These are phyloP conservation scores for Molossus molossus DNA, from an alignment of 2,797 vertebrate genomes.

Conservation along the genomic window DNA sequence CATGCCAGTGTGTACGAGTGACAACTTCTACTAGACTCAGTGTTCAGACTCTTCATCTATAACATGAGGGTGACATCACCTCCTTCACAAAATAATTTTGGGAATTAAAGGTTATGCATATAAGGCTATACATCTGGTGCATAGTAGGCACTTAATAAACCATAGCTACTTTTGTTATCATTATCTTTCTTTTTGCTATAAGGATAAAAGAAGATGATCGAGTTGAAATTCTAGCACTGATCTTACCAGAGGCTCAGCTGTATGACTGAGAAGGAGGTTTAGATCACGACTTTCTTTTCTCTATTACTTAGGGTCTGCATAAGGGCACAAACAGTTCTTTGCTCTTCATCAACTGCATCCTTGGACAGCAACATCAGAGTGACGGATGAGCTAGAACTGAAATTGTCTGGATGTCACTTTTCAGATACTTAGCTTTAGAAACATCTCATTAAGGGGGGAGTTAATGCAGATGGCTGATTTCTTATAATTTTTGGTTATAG, in stretches of 20 bases:
- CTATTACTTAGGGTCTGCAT: not conserved
- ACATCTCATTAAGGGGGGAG: not conserved
- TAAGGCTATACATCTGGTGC: not conserved
- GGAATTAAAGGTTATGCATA: not conserved
- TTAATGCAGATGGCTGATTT: not conserved
- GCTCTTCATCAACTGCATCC: not conserved
- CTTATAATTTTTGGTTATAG: constrained; percentile 42
- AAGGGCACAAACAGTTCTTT: not conserved
- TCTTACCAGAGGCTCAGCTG: not conserved
- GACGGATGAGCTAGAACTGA: not conserved
- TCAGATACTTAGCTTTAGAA: constrained; percentile 66
- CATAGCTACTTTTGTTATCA: not conserved
- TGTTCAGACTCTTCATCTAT: not conserved
- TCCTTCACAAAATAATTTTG: not conserved
- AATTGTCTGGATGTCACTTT: not conserved
- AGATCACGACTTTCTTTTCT: not conserved
- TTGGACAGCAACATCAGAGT: not conserved
- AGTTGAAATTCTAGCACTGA: not conserved
- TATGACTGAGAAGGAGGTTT: not conserved
- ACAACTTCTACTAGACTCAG: not conserved
- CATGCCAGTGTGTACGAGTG: constrained; percentile 15
- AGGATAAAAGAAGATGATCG: constrained; percentile 34
- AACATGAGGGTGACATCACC: not conserved
- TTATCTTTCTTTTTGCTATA: constrained; percentile 36
- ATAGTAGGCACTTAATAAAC: not conserved